A percentile compares a stretch with the other conserved stretches of the same genome.
phyloP scores from a whole-genome alignment of 2,113 vertebrate genomes.

The Ceratotherium simum region DNA sequence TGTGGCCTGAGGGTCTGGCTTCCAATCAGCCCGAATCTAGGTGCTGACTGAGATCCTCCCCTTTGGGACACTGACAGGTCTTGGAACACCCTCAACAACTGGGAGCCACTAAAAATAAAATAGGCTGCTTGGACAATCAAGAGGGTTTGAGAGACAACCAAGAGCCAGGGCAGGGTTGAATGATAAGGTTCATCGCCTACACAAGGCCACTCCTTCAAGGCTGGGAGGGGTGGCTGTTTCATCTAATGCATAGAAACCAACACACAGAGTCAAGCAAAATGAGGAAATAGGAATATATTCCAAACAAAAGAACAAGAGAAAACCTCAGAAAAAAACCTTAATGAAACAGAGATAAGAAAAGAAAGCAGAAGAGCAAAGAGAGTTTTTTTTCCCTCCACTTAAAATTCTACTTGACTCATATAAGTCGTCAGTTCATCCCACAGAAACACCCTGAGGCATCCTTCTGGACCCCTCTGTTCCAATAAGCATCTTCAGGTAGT shows the following conservation, averaged over 20 bases:
- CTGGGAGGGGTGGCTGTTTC: neutral
- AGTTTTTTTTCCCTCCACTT: neutral
- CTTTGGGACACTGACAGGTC: neutral
- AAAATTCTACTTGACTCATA: neutral
- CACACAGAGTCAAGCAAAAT: neutral
- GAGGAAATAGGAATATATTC: neutral
- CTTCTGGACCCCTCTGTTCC: neutral
- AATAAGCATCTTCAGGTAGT: neutral
- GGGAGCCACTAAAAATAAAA: neutral
- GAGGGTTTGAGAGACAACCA: neutral
- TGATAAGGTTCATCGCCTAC: neutral
- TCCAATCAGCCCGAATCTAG: neutral
- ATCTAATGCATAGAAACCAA: neutral
- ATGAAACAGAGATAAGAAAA: neutral
- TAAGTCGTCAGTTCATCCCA: neutral
- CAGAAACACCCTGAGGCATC: neutral
- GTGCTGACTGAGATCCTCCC: neutral
- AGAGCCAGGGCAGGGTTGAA: neutral
- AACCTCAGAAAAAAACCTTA: neutral
- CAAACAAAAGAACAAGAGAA: neutral
- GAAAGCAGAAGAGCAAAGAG: neutral
- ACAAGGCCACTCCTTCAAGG: neutral
- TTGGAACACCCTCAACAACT: neutral
- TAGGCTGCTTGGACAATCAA: neutral
- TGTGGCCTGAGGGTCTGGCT: neutral